Percentiles rank a stretch among this genome's conserved stretches.
These are phyloP conservation scores for Petrocephalus schoutedeni DNA, from an alignment of 2,797 vertebrate genomes.

Conservation along the genomic window DNA sequence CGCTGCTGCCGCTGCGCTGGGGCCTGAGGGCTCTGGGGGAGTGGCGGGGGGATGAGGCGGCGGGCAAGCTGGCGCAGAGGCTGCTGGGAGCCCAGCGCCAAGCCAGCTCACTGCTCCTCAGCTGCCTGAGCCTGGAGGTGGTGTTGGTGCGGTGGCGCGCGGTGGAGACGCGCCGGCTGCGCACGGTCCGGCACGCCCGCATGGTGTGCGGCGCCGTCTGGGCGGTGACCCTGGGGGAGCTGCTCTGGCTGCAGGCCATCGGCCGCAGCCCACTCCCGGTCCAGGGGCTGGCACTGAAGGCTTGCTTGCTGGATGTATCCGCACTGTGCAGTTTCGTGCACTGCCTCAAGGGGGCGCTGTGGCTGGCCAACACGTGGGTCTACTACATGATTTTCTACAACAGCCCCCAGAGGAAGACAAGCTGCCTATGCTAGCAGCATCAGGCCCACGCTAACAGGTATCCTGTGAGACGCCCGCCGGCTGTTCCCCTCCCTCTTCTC, in stretches of 20 bases:
- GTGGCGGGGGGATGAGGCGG: neutral
- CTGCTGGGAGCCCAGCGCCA: slow-evolving; percentile 59
- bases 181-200: slow-evolving; percentile 57
- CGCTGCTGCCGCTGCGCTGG: slow-evolving; percentile 48
- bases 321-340: slow-evolving; percentile 44
- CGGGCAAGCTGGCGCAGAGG: slow-evolving; percentile 38
- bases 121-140: slow-evolving; percentile 66
- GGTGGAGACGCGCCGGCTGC: slow-evolving; percentile 50
- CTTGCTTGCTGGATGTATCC: neutral
- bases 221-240: slow-evolving; percentile 43
- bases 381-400: slow-evolving; percentile 60
- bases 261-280: slow-evolving; percentile 28
- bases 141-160: slow-evolving; percentile 62
- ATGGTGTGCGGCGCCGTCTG: slow-evolving; percentile 48
- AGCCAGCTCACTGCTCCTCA: slow-evolving; percentile 61
- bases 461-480: neutral
- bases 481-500: neutral
- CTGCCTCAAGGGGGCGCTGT: slow-evolving; percentile 50
- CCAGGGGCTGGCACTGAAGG: neutral
- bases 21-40: neutral
- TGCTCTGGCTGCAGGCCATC: slow-evolving; percentile 42
- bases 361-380: slow-evolving; percentile 58
- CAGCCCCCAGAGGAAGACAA: slow-evolving; percentile 42
- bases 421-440: slow-evolving; percentile 45
- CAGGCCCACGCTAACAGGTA: neutral